Evolutionary conservation across 2,797 vertebrate species (phyloP), one percentile per base, ranked within the genome.

Genomic region (Labeo calbasu): DNA sequence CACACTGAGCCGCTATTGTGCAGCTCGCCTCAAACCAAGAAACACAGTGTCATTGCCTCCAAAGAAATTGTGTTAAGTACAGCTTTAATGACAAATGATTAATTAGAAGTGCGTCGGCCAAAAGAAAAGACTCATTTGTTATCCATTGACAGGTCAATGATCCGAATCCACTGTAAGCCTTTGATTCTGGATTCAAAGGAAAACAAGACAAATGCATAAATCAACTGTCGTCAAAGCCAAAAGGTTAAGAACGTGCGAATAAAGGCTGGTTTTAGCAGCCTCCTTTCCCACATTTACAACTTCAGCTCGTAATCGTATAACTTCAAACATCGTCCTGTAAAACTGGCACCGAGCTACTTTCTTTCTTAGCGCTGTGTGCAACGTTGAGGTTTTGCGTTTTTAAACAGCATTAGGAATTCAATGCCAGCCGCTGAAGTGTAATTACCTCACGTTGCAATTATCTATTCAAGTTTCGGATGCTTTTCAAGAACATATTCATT

Each of bases 381-480:
- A 28, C 51, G 68, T 57, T 66, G 61, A 32, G 32, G 55, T 70
- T 63, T 88, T 78, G 89, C 86, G 25, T 87, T 86, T 91, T 84
- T 87, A 84, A 89, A 90, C 82, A 81, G 84, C 83, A 66, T 80
- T 87, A 87, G 59, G 80, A 61, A 61, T 72, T 83, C 40, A 81
- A 70, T 17, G n/a, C 81, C 79, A 87, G 77, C 84, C 81, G 51
- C 88, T 81, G 82, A 84, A 89, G 90, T 90, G 88, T 93, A 92
- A 93, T 94, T 93, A 93, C 77, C 28, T 88, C 88, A 89, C 59
- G 77, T 88, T 89, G 66, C 48, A 85, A 92, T 91, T 90, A 89
- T 92, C 86, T 92, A 88, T 92, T 92, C 90, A 83, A 85, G 92
- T 87, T 90, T 89, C 79, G 66, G 90, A 91, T 87, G 93, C 88